A percentile compares a stretch with the other conserved stretches of the same genome.
These are phyloP conservation scores for Lymantria dispar DNA, from an alignment of 2,888 invertebrate species.

Conservation along the genomic window DNA sequence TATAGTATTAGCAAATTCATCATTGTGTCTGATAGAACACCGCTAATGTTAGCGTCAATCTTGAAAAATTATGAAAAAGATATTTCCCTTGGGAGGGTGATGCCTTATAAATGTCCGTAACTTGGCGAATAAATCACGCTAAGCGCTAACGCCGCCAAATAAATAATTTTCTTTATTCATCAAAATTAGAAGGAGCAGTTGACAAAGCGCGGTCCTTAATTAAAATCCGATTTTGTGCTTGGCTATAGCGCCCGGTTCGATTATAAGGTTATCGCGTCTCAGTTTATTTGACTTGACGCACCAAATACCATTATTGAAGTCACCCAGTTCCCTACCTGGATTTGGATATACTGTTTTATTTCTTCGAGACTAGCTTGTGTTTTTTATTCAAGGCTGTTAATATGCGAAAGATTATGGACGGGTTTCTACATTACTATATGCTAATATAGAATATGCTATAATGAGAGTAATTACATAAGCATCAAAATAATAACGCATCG, in stretches of 20 bases:
- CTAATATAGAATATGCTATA: conserved; percentile 25
- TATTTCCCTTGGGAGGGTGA: conserved; percentile 57
- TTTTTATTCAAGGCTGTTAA: conserved; percentile 33
- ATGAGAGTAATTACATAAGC: neutral
- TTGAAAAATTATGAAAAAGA: conserved; percentile 62
- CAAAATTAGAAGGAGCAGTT: conserved; percentile 79
- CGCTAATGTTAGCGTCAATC: conserved; percentile 52
- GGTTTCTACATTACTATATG: conserved; percentile 25
- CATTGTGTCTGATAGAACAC: conserved; percentile 33
- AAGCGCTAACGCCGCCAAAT: conserved; percentile 72
- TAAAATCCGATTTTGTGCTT: conserved; percentile 66
- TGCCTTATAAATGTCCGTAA: conserved; percentile 65
- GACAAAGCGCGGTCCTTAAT: conserved; percentile 75
- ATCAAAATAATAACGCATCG: neutral
- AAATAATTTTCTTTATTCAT: conserved; percentile 81
- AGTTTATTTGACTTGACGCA: conserved; percentile 43
- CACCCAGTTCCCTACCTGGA: conserved; percentile 26
- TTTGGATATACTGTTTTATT: conserved; percentile 26
- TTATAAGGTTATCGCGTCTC: conserved; percentile 44
- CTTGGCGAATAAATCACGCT: conserved; percentile 72
- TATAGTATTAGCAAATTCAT: conserved; percentile 30
- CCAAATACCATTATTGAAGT: conserved; percentile 48
- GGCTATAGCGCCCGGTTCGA: conserved; percentile 55
- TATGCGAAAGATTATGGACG: conserved; percentile 28
- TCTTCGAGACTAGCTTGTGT: conserved; percentile 31